A percentile compares a stretch with the other conserved stretches of the same genome.
phyloP scores from a whole-genome alignment of 1,140 invertebrate species.

The Hetaerina americana region DNA sequence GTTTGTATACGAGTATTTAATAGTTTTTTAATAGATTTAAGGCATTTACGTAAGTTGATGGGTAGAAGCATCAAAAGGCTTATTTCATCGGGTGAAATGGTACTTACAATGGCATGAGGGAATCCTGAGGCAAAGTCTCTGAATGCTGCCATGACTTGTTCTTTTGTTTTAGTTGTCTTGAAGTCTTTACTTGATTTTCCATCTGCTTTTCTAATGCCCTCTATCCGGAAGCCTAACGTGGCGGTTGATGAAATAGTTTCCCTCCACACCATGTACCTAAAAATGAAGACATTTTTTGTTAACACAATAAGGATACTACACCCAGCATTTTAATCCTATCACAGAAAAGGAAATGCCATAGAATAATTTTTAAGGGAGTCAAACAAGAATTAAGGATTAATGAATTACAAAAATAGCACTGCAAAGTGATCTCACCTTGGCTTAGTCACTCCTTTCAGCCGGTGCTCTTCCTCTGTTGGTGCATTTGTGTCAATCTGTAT shows the following conservation, averaged over 20 bases:
- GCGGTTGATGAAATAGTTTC: slow-evolving; percentile 95
- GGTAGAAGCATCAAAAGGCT: no score
- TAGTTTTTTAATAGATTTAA: no score
- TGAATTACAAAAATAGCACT: not conserved
- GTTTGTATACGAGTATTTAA: no score
- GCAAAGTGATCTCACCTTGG: slow-evolving; percentile 39
- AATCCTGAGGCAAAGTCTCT: slow-evolving; percentile 69
- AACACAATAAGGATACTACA: no score
- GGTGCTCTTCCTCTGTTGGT: slow-evolving; percentile 80
- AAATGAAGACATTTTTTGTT: slow-evolving; percentile 6
- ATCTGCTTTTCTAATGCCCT: slow-evolving; percentile 81
- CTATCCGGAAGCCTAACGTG: slow-evolving; percentile 88
- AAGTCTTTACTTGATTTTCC: slow-evolving; percentile 88
- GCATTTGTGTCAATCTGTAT: slow-evolving; percentile 83
- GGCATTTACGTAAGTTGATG: no score
- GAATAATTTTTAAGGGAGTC: no score
- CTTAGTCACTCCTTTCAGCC: slow-evolving; percentile 82
- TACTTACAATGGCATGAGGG: slow-evolving; percentile 59
- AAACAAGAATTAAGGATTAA: not conserved
- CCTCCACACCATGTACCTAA: slow-evolving; percentile 88
- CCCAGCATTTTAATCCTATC: no score
- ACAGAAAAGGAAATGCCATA: no score
- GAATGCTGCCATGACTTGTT: slow-evolving; percentile 68
- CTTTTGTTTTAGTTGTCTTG: slow-evolving; percentile 81
- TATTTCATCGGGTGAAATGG: no score